These are phyloP conservation scores for Sardina pilchardus DNA, from an alignment of 2,113 vertebrate species.

Conservation along the genomic window DNA sequence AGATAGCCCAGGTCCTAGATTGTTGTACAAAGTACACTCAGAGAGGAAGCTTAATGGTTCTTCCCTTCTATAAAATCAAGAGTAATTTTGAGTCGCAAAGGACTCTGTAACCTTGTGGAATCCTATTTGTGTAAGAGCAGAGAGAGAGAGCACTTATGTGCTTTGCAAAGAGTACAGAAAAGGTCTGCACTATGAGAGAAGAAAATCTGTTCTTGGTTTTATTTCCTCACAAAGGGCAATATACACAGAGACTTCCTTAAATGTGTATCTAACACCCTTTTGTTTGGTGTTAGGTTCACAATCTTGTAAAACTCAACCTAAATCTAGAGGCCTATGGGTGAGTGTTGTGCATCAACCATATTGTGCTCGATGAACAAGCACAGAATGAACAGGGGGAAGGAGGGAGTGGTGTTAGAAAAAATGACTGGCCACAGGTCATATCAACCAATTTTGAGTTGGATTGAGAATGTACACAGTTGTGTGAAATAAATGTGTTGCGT, in stretches of 20 bases:
- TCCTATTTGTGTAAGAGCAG: neutral
- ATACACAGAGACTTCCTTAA: neutral
- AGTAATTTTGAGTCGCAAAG: neutral
- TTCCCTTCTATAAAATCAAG: neutral
- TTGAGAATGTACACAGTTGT: neutral
- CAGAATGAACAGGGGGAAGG: neutral
- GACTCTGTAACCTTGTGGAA: neutral
- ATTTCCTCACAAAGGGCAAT: neutral
- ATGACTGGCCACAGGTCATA: neutral
- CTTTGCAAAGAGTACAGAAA: neutral
- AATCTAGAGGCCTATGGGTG: neutral
- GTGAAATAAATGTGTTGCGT: neutral
- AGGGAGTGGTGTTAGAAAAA: neutral
- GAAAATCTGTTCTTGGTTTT: slow-evolving; percentile 17
- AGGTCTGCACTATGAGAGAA: neutral
- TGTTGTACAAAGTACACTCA: neutral
- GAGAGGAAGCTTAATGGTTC: neutral
- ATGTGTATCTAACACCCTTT: neutral
- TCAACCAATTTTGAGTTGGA: neutral
- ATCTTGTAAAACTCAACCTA: neutral
- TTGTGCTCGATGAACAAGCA: neutral
- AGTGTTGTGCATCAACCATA: neutral
- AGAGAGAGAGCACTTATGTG: neutral
- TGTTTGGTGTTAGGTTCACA: neutral
- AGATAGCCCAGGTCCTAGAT: neutral